Evolutionary conservation across 30 jellyfish, hydroid and myxozoan genomes (phyloP), one percentile per base, ranked within the genome.

Genomic region (Turritopsis rubra): DNA sequence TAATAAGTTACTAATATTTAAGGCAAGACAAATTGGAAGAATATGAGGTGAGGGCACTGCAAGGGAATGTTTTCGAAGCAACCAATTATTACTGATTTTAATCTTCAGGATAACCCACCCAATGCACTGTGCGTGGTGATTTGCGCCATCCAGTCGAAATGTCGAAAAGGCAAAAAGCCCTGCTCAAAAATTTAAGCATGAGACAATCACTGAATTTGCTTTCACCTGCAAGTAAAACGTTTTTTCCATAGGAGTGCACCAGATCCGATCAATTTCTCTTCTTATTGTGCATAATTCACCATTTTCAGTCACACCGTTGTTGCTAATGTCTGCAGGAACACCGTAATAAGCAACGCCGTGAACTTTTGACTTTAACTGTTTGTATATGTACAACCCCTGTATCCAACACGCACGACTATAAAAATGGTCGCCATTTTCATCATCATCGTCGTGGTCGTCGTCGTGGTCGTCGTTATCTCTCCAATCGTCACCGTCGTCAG

Each of bases 201-300:
- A n/a, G n/a, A n/a, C n/a, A n/a, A n/a, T n/a, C n/a, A n/a, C n/a
- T n/a, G n/a, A n/a, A n/a, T n/a, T n/a, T n/a, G n/a, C n/a, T n/a
- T 41, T 41, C 13, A 68, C 77, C 77, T 68, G 77, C 30, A 68
- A n/a, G 77, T n/a, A 68, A 19, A 68, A 68, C 77, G 77, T 68
- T 68, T 68, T 68, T 17, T 23, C 30, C 77, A 68, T 68, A 9
- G 28, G 31, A n/a, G 28, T 7, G 77, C 77, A 68, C 77, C 60
- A 41, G 13, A 41, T 41, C 60, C 13, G 60, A 41, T 27, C 77
- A 17, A 0, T 68, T 68, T 68, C 23, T 27, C 30, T 1, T 68
- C 19, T 68, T 0, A n/a, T 27, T n/a, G 77, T 22, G 77, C 77
- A 68, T 68, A 68, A 68, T n/a, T 68, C 31, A 19, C 77, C 77